Percentiles rank a stretch among this genome's conserved stretches.
Conservation (phyloP, 1,140 invertebrate species). For the Steinernema khuongi region DNA sequence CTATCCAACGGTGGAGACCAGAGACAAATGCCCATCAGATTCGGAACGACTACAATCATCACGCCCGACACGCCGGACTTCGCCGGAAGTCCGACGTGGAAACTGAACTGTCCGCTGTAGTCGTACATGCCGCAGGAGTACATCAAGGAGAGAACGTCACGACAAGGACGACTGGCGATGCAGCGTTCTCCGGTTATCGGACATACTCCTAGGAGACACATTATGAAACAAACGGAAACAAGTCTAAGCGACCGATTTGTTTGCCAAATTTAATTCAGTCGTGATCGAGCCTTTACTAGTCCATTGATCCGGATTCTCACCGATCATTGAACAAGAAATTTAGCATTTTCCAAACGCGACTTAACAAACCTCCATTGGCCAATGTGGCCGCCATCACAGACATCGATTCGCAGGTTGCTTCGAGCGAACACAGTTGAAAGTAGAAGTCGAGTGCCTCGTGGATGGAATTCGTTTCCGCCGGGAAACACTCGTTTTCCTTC, state of each 20-base stretch:
- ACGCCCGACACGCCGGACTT: conserved; percentile 91
- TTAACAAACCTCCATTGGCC: conserved; percentile 83
- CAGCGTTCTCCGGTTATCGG: not conserved
- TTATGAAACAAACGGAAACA: too few species aligned
- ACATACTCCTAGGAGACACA: conserved; percentile 61
- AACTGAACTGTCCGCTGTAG: conserved; percentile 43
- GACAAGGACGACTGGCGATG: conserved; percentile 72
- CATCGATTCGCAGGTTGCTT: conserved; percentile 82
- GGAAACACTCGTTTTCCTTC: conserved; percentile 65
- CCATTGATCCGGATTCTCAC: too few species aligned
- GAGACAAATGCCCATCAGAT: conserved; percentile 86
- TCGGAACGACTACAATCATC: conserved; percentile 86
- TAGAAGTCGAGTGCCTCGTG: conserved; percentile 93
- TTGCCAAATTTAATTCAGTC: too few species aligned
- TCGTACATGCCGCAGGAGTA: conserved; percentile 85
- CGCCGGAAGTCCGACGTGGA: conserved; percentile 82
- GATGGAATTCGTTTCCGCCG: conserved; percentile 61
- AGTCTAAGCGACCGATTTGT: too few species aligned
- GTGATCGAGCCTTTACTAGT: too few species aligned
- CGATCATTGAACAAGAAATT: too few species aligned
- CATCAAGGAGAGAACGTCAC: conserved; percentile 75
- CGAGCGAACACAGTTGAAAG: conserved; percentile 92
- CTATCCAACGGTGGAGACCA: conserved; percentile 86
- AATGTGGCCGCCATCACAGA: conserved; percentile 87
- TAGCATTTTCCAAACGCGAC: not conserved